These are phyloP conservation scores for Otus sunia DNA, from an alignment of 2,113 vertebrate genomes.

Conservation along the genomic window DNA sequence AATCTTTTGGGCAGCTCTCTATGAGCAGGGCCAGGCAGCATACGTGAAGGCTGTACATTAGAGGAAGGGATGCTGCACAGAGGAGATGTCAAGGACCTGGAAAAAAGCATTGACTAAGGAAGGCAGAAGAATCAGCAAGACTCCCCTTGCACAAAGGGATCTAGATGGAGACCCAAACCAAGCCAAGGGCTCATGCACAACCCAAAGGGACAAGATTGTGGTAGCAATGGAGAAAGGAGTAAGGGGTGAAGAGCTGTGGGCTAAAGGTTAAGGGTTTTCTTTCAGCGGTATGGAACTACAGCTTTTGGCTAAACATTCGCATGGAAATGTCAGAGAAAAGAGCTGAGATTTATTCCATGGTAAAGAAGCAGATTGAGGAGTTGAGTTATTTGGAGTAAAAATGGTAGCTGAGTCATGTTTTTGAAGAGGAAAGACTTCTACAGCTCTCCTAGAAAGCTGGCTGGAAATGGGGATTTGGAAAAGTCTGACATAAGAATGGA, in stretches of 20 bases:
- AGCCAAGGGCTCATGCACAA: not conserved
- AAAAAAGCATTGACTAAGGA: not conserved
- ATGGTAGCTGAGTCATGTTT: not conserved
- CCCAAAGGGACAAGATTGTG: not conserved
- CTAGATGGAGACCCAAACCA: not conserved
- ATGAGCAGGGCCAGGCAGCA: not conserved
- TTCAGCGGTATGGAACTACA: not conserved
- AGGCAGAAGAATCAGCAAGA: not conserved
- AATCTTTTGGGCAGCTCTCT: not conserved
- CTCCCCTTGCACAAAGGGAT: not conserved
- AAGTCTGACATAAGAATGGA: not conserved
- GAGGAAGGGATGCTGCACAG: not conserved
- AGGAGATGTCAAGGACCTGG: not conserved
- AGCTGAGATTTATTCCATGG: not conserved
- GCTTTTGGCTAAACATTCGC: not conserved
- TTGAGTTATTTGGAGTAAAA: not conserved
- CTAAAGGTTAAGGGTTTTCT: not conserved
- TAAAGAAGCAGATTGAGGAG: not conserved
- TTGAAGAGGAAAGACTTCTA: not conserved
- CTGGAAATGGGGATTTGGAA: not conserved
- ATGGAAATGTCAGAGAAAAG: not conserved
- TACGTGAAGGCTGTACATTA: not conserved
- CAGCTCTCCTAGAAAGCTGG: not conserved
- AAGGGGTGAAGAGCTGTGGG: not conserved
- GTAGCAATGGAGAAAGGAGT: not conserved